Evolutionary conservation across 2,113 vertebrate genomes (phyloP), one percentile per base, ranked within the genome.

Genomic region (Solenodon paradoxus): DNA sequence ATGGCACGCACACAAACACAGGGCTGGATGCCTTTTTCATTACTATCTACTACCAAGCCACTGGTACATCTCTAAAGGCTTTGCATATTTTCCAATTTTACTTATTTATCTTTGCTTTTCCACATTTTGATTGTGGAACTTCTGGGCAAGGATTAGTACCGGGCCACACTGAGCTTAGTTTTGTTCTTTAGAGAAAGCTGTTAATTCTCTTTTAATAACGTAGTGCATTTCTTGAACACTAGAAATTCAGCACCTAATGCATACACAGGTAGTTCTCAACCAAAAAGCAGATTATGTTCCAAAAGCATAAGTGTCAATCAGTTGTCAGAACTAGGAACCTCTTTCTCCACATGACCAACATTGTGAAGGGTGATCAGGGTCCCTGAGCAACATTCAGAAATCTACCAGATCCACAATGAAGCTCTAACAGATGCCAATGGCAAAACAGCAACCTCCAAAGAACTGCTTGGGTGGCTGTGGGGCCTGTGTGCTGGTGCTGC

Each of bases 151-250:
- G 91, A 97, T 96, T 96, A 90, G 84, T 84, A 81, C 35, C 19
- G 75, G 57, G 78, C 84, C 92, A 88, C 40, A 20, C 2, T 47
- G 38, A 93, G 89, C 84, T 95, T 90, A 88, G 92, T 86, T 87
- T 94, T 95, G 61, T 96, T 95, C 78, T 96, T 88, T 66, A 74
- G 64, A 92, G 92, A 93, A 94, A 94, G 91, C 86, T 92, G 82
- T 77, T 96, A 97, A 96, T 96, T 96, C 94, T 88, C 74, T 89
- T 97, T 90, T 94, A 96, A 95, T 86, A 91, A 63, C 4, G 2
- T 20, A 49, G 57, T 32, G 55, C 68, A 80, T 72, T 79, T 85
- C 64, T 38, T 47, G n/a, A 96, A 75, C 74, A 49, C 19, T 51
- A 35, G 91, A 16, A 88, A 94, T 51, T 78, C 22, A 66, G 78